Evolutionary conservation across 2,888 invertebrate genomes (phyloP), one percentile per base, ranked within the genome.

Genomic region (Agrotis clavis): DNA sequence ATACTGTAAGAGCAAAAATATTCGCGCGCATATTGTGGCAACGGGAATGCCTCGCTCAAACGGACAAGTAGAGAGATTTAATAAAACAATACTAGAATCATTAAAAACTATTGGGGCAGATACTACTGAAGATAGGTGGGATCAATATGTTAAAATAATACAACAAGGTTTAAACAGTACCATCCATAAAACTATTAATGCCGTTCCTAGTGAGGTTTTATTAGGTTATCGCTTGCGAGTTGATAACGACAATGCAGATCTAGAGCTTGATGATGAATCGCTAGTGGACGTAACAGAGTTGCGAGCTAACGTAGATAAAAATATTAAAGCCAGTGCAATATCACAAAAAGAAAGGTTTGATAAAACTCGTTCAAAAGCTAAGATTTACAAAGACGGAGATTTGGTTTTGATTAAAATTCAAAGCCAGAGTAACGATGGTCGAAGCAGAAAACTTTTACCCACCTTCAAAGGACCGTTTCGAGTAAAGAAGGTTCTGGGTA

Each of bases 71-170:
- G 54, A 67, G 30, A 57, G 67, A 67, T 45, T 59, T 47, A 65
- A 48, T 18, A 21, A 62, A 13, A 64, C n/a, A 47, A 62, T 64
- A 21, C 41, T 64, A 41, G 64, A 64, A 45, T 35, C 53, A 21
- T 21, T 64, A 18, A 64, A 66, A 66, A 57, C 56, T 48, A 66
- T 66, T 25, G 66, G 66, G 48, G 66, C 56, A 47, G 47, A 57
- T 47, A 56, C 21, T 19, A 16, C 18, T 56, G 21, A 63, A 47
- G 51, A 56, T 35, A 45, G 25, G n/a, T 68, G 62, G 68, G 41
- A 62, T 19, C 41, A 54, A 47, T 59, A 35, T 63, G 50, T 51
- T 19, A 63, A 51, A 53, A 21, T 64, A 53, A 13, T 51, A 48
- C 61, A 61, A 13, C 61, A 61, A 48, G 61, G 61, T 4, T 48